Evolutionary conservation across 2,888 invertebrate genomes (phyloP).

Genomic region (Drosophila putrida): DNA sequence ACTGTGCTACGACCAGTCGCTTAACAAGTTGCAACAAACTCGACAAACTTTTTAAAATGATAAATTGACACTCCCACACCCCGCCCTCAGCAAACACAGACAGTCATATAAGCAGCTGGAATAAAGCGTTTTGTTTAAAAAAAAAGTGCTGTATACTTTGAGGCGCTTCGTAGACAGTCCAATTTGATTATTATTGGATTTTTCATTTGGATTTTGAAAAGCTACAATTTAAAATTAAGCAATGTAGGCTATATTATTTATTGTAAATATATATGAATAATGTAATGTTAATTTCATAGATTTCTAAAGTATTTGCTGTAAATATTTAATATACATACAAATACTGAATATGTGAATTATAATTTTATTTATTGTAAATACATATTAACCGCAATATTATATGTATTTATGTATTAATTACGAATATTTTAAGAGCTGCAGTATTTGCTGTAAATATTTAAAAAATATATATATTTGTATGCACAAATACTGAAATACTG

Average conservation of each 20-base stretch:
- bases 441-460: background rate
- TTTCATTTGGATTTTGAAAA: no score
- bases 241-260: no score
- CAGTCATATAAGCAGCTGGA: no score
- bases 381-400: no score
- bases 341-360: background rate
- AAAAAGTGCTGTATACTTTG: slow-evolving; percentile 73
- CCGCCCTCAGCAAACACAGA: background rate
- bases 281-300: no score
- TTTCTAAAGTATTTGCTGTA: no score
- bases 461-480: no score
- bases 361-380: no score
- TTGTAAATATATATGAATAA: no score
- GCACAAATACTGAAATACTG: background rate
- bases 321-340: background rate
- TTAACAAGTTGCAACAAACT: slow-evolving; percentile 67
- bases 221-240: no score
- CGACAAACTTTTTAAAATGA: slow-evolving; percentile 57
- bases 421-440: no score
- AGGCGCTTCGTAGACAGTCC: slow-evolving; percentile 26
- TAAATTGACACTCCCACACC: slow-evolving; percentile 59
- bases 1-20: slow-evolving; percentile 47
- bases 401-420: no score
- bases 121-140: slow-evolving; percentile 17
- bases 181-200: slow-evolving; percentile 24